Evolutionary conservation across 92 coral and sea anemone genomes (phyloP), one percentile per base, ranked within the genome.

Genomic region (Phenganax stokvisi): DNA sequence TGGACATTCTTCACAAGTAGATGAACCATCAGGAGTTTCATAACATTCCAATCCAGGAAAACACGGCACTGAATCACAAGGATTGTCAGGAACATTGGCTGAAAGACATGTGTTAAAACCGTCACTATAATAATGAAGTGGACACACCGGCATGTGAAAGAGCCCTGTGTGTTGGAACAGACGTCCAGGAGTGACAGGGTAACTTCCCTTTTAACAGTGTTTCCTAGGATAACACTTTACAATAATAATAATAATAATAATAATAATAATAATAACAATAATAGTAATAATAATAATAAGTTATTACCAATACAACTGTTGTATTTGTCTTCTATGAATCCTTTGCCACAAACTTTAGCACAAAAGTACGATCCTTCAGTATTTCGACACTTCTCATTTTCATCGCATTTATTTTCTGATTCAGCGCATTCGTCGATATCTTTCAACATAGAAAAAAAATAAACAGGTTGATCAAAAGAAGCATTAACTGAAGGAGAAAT

Each of bases 381-480:
- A 44, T 68, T 68, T 44, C 54, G 31, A 44, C 54, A 68, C 73
- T 16, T 51, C 54, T 5, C 73, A 68, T 68, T 16, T n/a, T 68
- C 73, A 12, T 12, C 47, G 30, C 70, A 64, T 0, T 9, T n/a
- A 64, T 28, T 17, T 6, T 0, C 47, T 28, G 70, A 59, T 66
- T 17, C 31, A 37, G 79, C 79, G 71, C 85, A 81, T 31, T 81
- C 85, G 20, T 81, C 72, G 28, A 71, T 29, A 81, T 81, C 85
- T 81, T 57, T 53, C 28, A 53, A 52, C 51, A 20, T 5, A 12
- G 3, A 16, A 17, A 11, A 28, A 28, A 20, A 31, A 61, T 12
- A 8, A 61, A 7, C n/a, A 8, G 13, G n/a, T 61, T 61, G 67
- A 7, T 13, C 8, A 28, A 20, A 20, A 20, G 25, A 20, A 20